Base-by-base conservation (phyloP, 2,113 vertebrate genomes). In the Sminthopsis crassicaudata region DNA sequence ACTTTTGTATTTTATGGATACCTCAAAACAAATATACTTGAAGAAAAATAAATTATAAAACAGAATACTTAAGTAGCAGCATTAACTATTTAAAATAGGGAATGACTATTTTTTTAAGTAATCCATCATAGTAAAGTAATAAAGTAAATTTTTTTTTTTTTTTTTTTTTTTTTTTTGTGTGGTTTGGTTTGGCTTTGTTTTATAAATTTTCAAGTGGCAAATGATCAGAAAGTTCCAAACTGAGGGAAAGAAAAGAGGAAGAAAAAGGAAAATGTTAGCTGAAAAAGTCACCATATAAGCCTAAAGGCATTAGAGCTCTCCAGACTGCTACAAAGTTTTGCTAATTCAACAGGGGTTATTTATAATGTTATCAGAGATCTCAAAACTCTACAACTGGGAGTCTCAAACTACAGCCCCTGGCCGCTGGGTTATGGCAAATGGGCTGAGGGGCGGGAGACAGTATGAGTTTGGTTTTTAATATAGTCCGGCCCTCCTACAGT, bases 21-120 rank as follows among this genome's bases (percentile, higher is more conserved):
- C 10, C 57, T 95, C 24, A 90, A 54, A 88, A 25, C 93, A 90
- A 96, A 94, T 57, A 92, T 93, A 94, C 46, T 19, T 24, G 67
- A 36, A 46, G 52, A 92, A 92, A 91, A 50, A 42, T 7, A 54
- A 90, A 95, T 11, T 53, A 91, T 51, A 91, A 42, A 88, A 95
- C 53, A 94, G 60, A 94, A 10, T 9, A 92, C 0, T 51, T 42
- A 84, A 84, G 46, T 0, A 23, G 46, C 14, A 23, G 46, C 14
- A 24, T 2, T 55, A 67, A 96, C 14, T 11, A 46, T n/a, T 46
- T n/a, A 48, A 94, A 93, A 97, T n/a, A 67, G 51, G 46, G 53
- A 46, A 2, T 25, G 51, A 51, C 22, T 91, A 30, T 90, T 94
- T 88, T 89, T 93, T 46, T 60, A 42, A 26, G 53, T 89, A 50